These are phyloP conservation scores for Rhagonycha lutea DNA, from an alignment of 2,888 invertebrate genomes.

Conservation along the genomic window DNA sequence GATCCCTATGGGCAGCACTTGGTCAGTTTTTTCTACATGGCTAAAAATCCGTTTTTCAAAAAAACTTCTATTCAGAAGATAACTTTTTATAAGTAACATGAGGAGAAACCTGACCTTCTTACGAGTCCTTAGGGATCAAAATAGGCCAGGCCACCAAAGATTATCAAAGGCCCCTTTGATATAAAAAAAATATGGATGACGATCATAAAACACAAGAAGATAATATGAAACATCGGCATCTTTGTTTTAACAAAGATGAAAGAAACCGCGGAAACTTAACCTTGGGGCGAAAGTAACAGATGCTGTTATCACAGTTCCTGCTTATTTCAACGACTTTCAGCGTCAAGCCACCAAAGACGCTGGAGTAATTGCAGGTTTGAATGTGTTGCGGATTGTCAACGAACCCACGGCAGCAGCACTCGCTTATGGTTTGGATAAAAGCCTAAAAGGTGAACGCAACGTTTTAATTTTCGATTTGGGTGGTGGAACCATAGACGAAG, in stretches of 20 bases:
- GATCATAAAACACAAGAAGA: conserved; percentile 73
- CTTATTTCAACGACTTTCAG: conserved; percentile 71
- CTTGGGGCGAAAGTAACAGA: conserved; percentile 71
- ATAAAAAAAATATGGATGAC: no score
- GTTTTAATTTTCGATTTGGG: conserved; percentile 62
- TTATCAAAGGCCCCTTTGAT: no score
- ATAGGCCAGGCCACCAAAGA: no score
- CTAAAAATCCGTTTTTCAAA: no score
- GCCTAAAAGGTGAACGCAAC: conserved; percentile 51
- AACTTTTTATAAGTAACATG: no score
- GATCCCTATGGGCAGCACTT: no score
- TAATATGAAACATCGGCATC: conserved; percentile 87
- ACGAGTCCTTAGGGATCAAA: no score
- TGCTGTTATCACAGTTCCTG: conserved; percentile 81
- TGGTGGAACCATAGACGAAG: conserved; percentile 68
- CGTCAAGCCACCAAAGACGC: conserved; percentile 73
- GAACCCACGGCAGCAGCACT: conserved; percentile 67
- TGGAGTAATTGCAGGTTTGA: conserved; percentile 68
- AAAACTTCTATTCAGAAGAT: no score
- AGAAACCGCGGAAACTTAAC: conserved; percentile 74
- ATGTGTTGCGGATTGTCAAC: no score
- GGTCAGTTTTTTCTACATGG: no score
- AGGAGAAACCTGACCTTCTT: no score
- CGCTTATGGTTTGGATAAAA: conserved; percentile 60
- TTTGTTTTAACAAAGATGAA: conserved; percentile 69